Base-by-base conservation (phyloP, 2,797 vertebrate species). In the Lerista edwardsae region DNA sequence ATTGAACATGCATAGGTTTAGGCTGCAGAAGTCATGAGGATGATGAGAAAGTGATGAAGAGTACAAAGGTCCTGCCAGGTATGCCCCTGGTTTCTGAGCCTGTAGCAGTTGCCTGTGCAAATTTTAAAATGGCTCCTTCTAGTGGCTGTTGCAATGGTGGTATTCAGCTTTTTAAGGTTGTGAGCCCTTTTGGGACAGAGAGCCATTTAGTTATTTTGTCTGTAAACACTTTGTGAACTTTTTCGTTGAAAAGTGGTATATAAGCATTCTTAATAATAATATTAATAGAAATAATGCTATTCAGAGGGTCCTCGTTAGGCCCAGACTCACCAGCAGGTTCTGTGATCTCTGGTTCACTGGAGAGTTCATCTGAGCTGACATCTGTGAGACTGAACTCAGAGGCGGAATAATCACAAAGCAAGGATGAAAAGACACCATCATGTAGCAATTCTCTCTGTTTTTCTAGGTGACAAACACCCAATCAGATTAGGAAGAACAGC, bases 381-480 rank as follows among this genome's bases (percentile, higher is more conserved):
- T 96, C 96, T 25, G 93, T 95, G 79, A 98, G 95, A 83, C 96
- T 97, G 55, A 97, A 96, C 73, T 96, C 96, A 25, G 92, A 91
- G 34, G 95, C 95, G 0, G 95, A 96, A 88, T 96, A 94, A 44
- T 94, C 91, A 79, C 44, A 34, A 1, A 95, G 95, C 79, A 93
- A 94, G 4, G 77, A 88, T 84, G 80, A 87, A 36, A 88, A 87
- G 67, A 47, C 62, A 74, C 47, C 83, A 12, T 82, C 51, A 71
- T 86, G 83, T 59, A 84, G 44, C 36, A 86, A 82, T 10, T 85
- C 82, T 79, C 88, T 89, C 23, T 47, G 90, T 88, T 83, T 83
- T 61, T 80, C 91, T 89, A 84, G 68, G 80, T 90, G 5, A 91
- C 87, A 85, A n/a, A 0, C 14, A 61, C 21, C 39, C 19, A 39